These are phyloP conservation scores for Manis pentadactyla DNA, from an alignment of 2,797 vertebrate genomes.

Conservation along the genomic window DNA sequence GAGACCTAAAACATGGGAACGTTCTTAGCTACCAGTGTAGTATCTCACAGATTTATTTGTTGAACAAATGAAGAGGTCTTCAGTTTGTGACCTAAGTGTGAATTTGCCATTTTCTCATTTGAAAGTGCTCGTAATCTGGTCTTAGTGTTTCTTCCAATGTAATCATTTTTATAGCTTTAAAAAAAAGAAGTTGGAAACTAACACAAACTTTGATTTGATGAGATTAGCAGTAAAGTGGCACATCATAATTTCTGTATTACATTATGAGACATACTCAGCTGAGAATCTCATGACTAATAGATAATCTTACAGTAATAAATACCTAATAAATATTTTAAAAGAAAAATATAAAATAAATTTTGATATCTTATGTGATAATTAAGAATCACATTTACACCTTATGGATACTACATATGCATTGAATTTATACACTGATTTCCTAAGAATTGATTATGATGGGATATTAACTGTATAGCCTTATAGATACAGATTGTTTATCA, in stretches of 20 bases:
- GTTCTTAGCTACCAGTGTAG: background rate
- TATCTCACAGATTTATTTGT: background rate
- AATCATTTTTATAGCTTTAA: background rate
- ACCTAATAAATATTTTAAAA: constrained; percentile 46
- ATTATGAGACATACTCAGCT: constrained; percentile 52
- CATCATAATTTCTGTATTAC: constrained; percentile 7
- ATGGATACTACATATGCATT: background rate
- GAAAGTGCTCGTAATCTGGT: constrained; percentile 55
- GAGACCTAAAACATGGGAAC: background rate
- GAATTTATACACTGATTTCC: background rate
- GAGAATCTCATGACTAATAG: constrained; percentile 54
- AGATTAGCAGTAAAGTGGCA: constrained; percentile 71
- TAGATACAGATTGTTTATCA: background rate
- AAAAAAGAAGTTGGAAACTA: constrained; percentile 59
- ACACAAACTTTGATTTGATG: constrained; percentile 65
- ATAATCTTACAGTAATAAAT: background rate
- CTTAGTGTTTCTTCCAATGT: constrained; percentile 40
- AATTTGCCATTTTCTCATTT: background rate
- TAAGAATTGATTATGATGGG: background rate
- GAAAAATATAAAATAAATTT: constrained; percentile 8
- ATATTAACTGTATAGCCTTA: background rate
- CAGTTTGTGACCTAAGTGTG: background rate
- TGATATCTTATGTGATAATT: background rate
- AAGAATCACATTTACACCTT: background rate
- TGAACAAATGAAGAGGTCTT: background rate